Base-by-base conservation (phyloP, 1,140 invertebrate species). In the Chrysomallon squamiferum region DNA sequence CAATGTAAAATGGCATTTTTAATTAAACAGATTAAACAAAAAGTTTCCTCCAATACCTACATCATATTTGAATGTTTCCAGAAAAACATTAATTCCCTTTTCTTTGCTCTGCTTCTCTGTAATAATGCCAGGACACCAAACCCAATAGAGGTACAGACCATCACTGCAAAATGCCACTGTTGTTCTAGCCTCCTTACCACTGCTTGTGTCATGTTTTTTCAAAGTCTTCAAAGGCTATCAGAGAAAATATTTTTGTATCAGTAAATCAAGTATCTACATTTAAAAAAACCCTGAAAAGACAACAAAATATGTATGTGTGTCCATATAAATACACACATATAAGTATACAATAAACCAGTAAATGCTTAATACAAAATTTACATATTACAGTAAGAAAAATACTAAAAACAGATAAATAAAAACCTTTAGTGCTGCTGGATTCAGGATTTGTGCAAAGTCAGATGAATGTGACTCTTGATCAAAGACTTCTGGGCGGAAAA, bases 141-240 rank as follows among this genome's bases (percentile, higher is more conserved):
- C 52, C 82, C 82, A 84, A 59, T 83, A 85, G 66, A 84, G 80
- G 38, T 70, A 75, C 13, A 71, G 66, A 2, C 81, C 81, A 75
- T 85, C 84, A 62, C 79, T 81, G 65, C 77, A 80, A 41, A 85
- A 79, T 5, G 69, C 72, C 13, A 85, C 65, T 15, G 81, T 85
- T 11, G 80, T 83, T 18, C 73, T 71, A n/a, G 74, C 62, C 15
- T 67, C 73, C 22, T 68, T 60, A 45, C 67, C 49, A 18, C 58
- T 27, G 29, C 66, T 71, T 30, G 59, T 60, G 38, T 72, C 71
- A 30, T 71, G 74, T 57, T 74, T 77, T 13, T 68, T 59, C 25
- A 81, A 65, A 22, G 71, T 73, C 50, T 77, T 79, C 13, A 74
- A 25, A 11, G 62, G 66, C 75, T 76, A n/a, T n/a, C n/a, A n/a